These are phyloP conservation scores for Mesocricetus auratus DNA, from an alignment of 2,113 vertebrate genomes.

Conservation along the genomic window DNA sequence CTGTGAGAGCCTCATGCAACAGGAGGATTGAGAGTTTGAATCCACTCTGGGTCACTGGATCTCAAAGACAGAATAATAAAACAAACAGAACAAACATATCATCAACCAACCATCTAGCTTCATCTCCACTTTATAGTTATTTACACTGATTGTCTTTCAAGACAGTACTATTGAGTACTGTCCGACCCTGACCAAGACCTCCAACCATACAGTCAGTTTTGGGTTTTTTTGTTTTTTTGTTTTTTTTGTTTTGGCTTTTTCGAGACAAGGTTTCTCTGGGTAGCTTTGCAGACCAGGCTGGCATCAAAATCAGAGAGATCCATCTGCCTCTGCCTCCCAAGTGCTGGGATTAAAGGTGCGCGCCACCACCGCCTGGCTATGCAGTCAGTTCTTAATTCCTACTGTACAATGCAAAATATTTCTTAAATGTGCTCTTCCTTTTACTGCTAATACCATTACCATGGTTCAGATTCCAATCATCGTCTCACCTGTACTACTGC, in stretches of 20 bases:
- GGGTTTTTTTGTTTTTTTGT: too few relatives aligned
- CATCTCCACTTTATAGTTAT: not conserved
- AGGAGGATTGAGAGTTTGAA: not conserved
- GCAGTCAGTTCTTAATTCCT: not conserved
- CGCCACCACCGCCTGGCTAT: too few relatives aligned
- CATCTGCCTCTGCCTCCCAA: too few relatives aligned
- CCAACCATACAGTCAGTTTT: not conserved
- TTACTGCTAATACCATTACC: not conserved
- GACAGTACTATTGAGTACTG: not conserved
- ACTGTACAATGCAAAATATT: not conserved
- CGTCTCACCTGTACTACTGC: not conserved
- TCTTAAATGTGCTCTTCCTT: not conserved
- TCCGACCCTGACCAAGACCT: not conserved
- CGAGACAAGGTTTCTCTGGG: too few relatives aligned
- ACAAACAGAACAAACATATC: not conserved
- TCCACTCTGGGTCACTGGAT: not conserved
- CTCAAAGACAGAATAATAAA: not conserved
- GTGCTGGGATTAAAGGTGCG: too few relatives aligned
- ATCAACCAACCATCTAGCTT: not conserved
- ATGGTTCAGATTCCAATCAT: not conserved
- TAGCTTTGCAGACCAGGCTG: too few relatives aligned
- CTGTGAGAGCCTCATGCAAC: not conserved
- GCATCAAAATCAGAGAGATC: too few relatives aligned
- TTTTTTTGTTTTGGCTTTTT: too few relatives aligned
- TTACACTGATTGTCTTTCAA: not conserved